A percentile compares a stretch with the other conserved stretches of the same genome.
These are phyloP conservation scores for Dryomyza anilis DNA, from an alignment of 2,888 invertebrate species.

Conservation along the genomic window DNA sequence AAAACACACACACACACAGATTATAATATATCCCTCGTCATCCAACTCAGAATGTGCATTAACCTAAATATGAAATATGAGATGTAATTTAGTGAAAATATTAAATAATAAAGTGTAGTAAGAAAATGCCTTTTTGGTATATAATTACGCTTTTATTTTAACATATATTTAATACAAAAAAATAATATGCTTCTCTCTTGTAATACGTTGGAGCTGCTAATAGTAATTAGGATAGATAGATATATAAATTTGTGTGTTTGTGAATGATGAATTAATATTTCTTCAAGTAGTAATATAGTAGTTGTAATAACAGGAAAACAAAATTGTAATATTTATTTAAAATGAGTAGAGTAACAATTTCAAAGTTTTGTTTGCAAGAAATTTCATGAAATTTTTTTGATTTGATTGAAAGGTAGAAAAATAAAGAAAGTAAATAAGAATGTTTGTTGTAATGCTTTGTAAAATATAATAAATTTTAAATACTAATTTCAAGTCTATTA, in stretches of 20 bases:
- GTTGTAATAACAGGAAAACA: conserved; percentile 12
- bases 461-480: conserved; percentile 20
- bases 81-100: too few relatives aligned
- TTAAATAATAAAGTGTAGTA: background rate
- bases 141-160: conserved; percentile 19
- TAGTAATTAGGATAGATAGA: too few relatives aligned
- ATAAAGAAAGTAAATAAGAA: background rate
- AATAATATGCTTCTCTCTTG: conserved; percentile 20
- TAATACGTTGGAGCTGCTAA: conserved; percentile 7
- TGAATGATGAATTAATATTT: background rate
- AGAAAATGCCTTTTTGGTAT: conserved; percentile 1
- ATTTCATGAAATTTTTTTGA: background rate
- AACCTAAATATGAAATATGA: too few relatives aligned
- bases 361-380: too few relatives aligned
- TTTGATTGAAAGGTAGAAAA: background rate
- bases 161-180: conserved; percentile 20
- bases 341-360: conserved; percentile 23
- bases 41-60: too few relatives aligned
- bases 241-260: too few relatives aligned
- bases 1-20: too few relatives aligned
- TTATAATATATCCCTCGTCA: too few relatives aligned
- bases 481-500: conserved; percentile 21
- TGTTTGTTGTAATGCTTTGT: background rate
- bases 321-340: conserved; percentile 16
- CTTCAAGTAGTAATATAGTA: too few relatives aligned